A percentile compares a stretch with the other conserved stretches of the same genome.
Conservation (phyloP, 37 sponge, comb jelly and placozoan species). For the Diacarnus erythraeanus region DNA sequence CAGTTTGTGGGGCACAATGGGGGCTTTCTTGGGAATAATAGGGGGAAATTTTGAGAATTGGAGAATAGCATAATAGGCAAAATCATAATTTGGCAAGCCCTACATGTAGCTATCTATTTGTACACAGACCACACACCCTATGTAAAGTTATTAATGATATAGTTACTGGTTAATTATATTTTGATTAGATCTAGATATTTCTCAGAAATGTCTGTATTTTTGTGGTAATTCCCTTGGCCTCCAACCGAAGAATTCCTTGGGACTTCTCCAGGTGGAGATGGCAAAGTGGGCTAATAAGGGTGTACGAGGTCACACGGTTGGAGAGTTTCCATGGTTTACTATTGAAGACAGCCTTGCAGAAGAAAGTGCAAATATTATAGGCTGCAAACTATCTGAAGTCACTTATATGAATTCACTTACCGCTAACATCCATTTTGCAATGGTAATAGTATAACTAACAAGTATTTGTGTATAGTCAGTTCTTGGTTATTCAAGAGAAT, state of each 20-base stretch:
- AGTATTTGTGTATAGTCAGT: background rate
- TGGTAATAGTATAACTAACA: conserved; percentile 54
- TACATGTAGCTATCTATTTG: too few relatives aligned
- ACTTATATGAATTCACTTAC: conserved; percentile 84
- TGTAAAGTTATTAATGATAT: too few relatives aligned
- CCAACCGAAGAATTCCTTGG: conserved; percentile 65
- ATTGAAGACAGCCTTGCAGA: conserved; percentile 54
- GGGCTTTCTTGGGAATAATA: too few relatives aligned
- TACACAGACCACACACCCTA: too few relatives aligned
- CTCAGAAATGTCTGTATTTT: conserved; percentile 71
- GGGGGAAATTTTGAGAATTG: too few relatives aligned
- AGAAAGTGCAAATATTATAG: conserved; percentile 66
- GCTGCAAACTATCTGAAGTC: conserved; percentile 78
- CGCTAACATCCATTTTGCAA: conserved; percentile 79
- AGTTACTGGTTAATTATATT: background rate
- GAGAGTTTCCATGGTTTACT: conserved; percentile 47
- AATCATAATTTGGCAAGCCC: too few relatives aligned
- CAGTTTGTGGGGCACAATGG: too few relatives aligned
- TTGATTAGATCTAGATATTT: conserved; percentile 35
- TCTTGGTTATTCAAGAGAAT: too few relatives aligned
- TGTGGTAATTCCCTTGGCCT: conserved; percentile 90
- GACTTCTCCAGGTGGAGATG: conserved; percentile 47
- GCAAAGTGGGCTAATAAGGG: conserved; percentile 71
- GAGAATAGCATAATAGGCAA: too few relatives aligned
- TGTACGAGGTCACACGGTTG: conserved; percentile 39